Percentiles rank a stretch among this genome's conserved stretches.
phyloP scores from a whole-genome alignment of 1,140 invertebrate species.

The Gerris buenoi region DNA sequence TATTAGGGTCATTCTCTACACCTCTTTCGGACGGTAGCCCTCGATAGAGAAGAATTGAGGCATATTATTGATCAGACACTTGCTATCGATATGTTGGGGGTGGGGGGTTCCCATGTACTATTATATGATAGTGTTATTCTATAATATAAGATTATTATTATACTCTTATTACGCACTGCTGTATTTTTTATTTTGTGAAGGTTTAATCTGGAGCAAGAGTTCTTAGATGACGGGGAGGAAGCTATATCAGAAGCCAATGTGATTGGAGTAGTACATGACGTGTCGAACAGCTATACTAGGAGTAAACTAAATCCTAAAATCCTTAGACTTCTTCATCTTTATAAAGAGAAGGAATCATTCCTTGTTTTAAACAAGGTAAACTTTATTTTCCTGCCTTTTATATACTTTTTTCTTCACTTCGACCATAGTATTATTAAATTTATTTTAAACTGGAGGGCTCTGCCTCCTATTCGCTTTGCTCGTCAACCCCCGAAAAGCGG shows the following conservation, averaged over 20 bases:
- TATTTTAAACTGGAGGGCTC: neutral
- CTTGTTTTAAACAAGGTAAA: conserved; percentile 76
- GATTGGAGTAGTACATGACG: conserved; percentile 73
- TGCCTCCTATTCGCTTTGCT: no score
- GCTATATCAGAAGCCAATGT: conserved; percentile 60
- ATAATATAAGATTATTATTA: no score
- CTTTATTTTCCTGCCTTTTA: no score
- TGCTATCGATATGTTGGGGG: no score
- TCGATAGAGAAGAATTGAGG: no score
- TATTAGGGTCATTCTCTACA: no score
- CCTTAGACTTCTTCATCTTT: conserved; percentile 45
- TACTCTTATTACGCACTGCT: no score
- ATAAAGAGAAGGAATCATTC: conserved; percentile 50
- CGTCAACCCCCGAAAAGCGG: no score
- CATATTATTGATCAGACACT: no score
- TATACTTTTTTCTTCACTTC: conserved; percentile 7
- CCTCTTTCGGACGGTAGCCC: no score
- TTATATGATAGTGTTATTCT: no score
- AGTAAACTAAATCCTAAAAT: conserved; percentile 51
- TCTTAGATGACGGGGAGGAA: conserved; percentile 44
- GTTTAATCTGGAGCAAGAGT: conserved; percentile 46
- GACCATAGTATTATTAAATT: neutral
- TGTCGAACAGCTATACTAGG: conserved; percentile 49
- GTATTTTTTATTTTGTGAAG: conserved; percentile 37
- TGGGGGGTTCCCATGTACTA: no score